phyloP scores from a whole-genome alignment of 2,888 invertebrate genomes.

The Hybos culiciformis region DNA sequence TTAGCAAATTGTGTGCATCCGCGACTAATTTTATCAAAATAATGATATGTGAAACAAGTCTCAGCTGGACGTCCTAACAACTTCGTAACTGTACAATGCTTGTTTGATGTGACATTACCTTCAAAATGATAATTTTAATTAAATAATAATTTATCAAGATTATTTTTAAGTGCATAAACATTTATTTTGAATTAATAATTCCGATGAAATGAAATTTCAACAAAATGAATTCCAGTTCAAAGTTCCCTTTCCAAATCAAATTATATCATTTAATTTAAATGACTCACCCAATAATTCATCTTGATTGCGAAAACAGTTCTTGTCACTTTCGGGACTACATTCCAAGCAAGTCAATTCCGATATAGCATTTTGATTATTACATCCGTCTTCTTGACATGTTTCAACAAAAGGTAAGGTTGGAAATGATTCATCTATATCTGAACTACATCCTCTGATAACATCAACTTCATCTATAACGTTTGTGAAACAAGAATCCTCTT shows the following conservation, averaged over 20 bases:
- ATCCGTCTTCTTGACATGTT: conserved; percentile 24
- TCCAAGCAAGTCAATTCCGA: conserved; percentile 18
- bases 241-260: too few relatives aligned
- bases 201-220: too few relatives aligned
- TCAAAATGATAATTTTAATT: too few relatives aligned
- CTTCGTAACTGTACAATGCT: conserved; percentile 19
- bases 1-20: conserved; percentile 19
- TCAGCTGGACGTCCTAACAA: conserved; percentile 15
- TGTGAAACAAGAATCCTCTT: conserved; percentile 25
- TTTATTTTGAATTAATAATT: too few relatives aligned
- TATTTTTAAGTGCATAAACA: too few relatives aligned
- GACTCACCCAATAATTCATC: conserved; percentile 16
- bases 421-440: conserved; percentile 16
- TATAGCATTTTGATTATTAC: conserved; percentile 19
- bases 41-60: conserved; percentile 22
- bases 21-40: conserved; percentile 21
- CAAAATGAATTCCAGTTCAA: too few relatives aligned
- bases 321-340: conserved; percentile 20
- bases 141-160: too few relatives aligned
- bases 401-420: conserved; percentile 14
- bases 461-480: conserved; percentile 17
- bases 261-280: too few relatives aligned
- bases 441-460: conserved; percentile 23
- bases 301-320: conserved; percentile 18
- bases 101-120: conserved; percentile 22